These are phyloP conservation scores for Leptinotarsa tumamoca DNA, from an alignment of 2,888 invertebrate species.

Conservation along the genomic window DNA sequence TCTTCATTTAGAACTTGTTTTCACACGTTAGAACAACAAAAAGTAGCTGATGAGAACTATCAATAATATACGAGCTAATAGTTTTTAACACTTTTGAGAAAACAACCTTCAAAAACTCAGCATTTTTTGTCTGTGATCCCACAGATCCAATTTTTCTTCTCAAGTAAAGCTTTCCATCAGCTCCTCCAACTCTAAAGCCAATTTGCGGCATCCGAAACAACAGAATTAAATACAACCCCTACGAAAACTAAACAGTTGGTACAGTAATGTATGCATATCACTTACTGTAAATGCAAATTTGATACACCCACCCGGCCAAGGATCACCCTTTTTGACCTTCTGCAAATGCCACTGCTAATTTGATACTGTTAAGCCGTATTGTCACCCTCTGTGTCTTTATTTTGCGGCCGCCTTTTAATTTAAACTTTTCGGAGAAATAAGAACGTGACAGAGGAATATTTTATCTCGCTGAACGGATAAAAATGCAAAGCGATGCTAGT, in stretches of 20 bases:
- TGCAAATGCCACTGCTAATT: conserved; percentile 64
- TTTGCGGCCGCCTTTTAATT: conserved; percentile 58
- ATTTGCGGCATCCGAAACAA: conserved; percentile 33
- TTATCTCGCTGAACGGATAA: conserved; percentile 55
- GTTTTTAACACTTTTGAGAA: no score
- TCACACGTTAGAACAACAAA: no score
- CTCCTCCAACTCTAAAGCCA: conserved; percentile 24
- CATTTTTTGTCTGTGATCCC: background rate
- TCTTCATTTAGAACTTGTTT: no score
- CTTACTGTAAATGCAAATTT: conserved; percentile 64
- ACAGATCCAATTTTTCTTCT: background rate
- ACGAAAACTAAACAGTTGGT: conserved; percentile 39
- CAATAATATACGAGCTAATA: no score
- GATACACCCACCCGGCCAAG: conserved; percentile 42
- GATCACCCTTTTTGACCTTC: conserved; percentile 58
- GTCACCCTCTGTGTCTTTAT: conserved; percentile 57
- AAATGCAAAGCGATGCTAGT: conserved; percentile 53
- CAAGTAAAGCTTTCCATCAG: conserved; percentile 14
- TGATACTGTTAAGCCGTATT: conserved; percentile 59
- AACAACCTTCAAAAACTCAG: background rate
- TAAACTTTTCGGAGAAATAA: conserved; percentile 49
- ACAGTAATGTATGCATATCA: conserved; percentile 62
- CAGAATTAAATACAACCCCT: conserved; percentile 33
- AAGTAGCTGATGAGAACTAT: no score
- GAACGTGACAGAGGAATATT: conserved; percentile 45